phyloP scores from a whole-genome alignment of 2,113 vertebrate species.

The Eira barbara region DNA sequence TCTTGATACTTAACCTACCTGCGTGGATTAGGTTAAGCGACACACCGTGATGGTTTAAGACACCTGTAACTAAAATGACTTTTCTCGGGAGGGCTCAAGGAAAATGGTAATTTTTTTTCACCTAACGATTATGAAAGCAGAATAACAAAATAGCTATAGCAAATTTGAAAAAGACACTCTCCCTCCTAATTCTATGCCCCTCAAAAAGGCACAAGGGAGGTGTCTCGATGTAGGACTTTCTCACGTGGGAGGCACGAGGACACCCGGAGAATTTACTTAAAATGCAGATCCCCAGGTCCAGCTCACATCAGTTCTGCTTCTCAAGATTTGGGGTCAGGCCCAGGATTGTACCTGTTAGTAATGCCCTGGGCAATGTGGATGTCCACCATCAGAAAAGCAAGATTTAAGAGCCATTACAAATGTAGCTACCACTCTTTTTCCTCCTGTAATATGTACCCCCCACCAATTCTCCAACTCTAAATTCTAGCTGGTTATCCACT shows the following conservation, averaged over 20 bases:
- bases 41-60: not conserved
- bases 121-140: constrained; percentile 18
- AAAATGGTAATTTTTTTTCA: constrained; percentile 27
- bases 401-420: not conserved
- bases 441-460: too few species aligned
- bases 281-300: not conserved
- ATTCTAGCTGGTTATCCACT: not conserved
- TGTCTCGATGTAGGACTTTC: not conserved
- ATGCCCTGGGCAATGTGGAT: not conserved
- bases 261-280: not conserved
- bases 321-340: not conserved
- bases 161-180: not conserved
- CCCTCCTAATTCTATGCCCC: not conserved
- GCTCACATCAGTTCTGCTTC: not conserved
- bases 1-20: constrained; percentile 48
- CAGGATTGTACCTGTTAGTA: not conserved
- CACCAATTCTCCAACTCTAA: not conserved
- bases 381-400: not conserved
- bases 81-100: constrained; percentile 16
- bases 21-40: not conserved
- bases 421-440: not conserved
- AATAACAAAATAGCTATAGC: constrained; percentile 30
- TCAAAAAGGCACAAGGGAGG: not conserved
- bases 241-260: not conserved
- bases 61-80: constrained; percentile 59